Base-by-base conservation (phyloP, 1,140 invertebrate genomes). In the Oreohelix idahoensis region DNA sequence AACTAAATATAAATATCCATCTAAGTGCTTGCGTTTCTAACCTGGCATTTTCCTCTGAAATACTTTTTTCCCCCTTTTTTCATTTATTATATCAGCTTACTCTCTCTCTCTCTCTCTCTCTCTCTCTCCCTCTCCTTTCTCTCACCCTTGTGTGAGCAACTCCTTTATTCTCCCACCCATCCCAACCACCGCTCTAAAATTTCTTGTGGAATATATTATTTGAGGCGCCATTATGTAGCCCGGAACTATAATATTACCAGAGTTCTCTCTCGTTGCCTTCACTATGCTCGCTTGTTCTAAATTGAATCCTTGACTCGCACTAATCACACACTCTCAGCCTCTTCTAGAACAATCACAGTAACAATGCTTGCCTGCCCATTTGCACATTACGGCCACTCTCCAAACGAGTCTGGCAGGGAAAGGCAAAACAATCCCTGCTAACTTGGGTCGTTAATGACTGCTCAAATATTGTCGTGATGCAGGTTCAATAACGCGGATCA, bases 381-480 rank as follows among this genome's bases (percentile, higher is more conserved):
- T 66, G 63, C 63, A 66, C 63, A 66, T 35, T 29, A 66, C 8
- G 29, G 63, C 63, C 63, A 66, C 63, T 66, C 17, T 66, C 63
- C 63, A 2, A 2, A 32, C 63, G 17, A 66, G 8, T 17, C 51
- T 58, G 51, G 51, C 51, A 58, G 23, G 29, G 63, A 66, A 66
- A 66, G 63, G 20, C 63, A 66, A 66, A 29, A 66, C 63, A 66
- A 66, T 66, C 63, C 4, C 63, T 32, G 63, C 29, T 66, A 66
- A 66, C 63, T 66, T 8, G 63, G 63, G n/a, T 17, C 63, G 63
- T 66, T 66, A 66, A 66, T 66, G 23, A 66, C 63, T 66, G n/a
- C 63, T 29, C 63, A 66, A 66, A 66, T 66, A 66, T 66, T 66
- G 63, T 58, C 51, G 23, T 20, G 4, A 4, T 23, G 51, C 51